phyloP scores from a whole-genome alignment of 2,113 vertebrate species.

The Tichodroma muraria region DNA sequence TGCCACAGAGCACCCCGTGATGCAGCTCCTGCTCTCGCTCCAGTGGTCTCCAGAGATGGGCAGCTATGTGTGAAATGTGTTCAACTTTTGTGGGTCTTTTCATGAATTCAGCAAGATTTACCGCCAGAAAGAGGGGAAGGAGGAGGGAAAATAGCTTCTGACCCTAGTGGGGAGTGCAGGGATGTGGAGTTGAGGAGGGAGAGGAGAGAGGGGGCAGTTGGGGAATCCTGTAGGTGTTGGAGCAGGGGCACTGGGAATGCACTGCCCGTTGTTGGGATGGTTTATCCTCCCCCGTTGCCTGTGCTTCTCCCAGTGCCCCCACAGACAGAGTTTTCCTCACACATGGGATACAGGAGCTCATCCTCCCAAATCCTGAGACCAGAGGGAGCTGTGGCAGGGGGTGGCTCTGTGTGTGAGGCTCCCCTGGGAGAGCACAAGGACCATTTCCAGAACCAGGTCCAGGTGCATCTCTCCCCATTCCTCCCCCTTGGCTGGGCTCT shows the following conservation, averaged over 20 bases:
- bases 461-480: fast-evolving
- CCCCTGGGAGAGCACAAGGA: background rate
- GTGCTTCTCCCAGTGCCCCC: background rate
- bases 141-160: background rate
- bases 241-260: background rate
- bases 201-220: background rate
- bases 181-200: background rate
- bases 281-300: background rate
- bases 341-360: background rate
- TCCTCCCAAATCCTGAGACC: too few relatives aligned
- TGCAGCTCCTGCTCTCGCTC: background rate
- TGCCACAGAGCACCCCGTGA: background rate
- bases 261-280: background rate
- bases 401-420: background rate
- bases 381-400: fast-evolving
- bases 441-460: background rate
- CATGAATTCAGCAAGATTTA: background rate
- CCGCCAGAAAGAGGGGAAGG: background rate
- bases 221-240: background rate
- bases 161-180: background rate
- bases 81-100: background rate
- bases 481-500: background rate
- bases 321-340: background rate
- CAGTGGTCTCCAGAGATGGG: background rate
- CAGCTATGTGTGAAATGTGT: background rate